A percentile compares a stretch with the other conserved stretches of the same genome.
Evolutionary conservation across 1,140 invertebrate species (phyloP).

Genomic region (Atta texana): DNA sequence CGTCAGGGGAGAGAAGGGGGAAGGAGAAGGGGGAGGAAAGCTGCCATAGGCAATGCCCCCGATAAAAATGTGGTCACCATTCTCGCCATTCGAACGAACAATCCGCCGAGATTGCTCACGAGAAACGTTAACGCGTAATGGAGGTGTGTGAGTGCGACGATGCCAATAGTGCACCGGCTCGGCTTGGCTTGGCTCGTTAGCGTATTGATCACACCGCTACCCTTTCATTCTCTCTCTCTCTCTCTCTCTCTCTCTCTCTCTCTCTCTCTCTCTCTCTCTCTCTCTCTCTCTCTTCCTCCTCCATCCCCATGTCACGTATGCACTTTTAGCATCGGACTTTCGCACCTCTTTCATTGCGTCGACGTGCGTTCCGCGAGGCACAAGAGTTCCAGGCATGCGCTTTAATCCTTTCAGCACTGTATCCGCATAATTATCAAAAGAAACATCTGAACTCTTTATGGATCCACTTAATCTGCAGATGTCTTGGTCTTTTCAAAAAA

Average conservation of each 20-base stretch:
- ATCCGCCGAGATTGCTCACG: constrained; percentile 39
- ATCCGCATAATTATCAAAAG: not conserved
- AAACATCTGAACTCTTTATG: not conserved
- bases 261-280: not conserved
- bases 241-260: not conserved
- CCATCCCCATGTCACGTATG: constrained; percentile 17
- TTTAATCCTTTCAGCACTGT: not conserved
- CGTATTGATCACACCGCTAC: constrained; percentile 53
- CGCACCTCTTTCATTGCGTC: constrained; percentile 25
- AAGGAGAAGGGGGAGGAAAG: not conserved
- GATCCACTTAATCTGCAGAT: not conserved
- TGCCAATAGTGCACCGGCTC: constrained; percentile 16
- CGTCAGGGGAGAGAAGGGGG: not conserved
- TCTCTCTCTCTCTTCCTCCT: constrained; percentile 4
- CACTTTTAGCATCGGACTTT: constrained; percentile 48
- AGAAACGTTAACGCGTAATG: constrained; percentile 50
- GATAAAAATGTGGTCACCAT: constrained; percentile 58
- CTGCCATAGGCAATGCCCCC: constrained; percentile 5
- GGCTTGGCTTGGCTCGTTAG: constrained; percentile 46
- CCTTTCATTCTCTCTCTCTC: not conserved
- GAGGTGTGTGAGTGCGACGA: not conserved
- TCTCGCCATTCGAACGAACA: constrained; percentile 18
- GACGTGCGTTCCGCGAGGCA: not conserved
- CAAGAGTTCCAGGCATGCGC: not conserved
- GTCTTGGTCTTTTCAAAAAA: not conserved